Percentiles rank a stretch among this genome's conserved stretches.
Conservation (phyloP, 1,140 invertebrate genomes). For the Bombus haemorrhoidalis region DNA sequence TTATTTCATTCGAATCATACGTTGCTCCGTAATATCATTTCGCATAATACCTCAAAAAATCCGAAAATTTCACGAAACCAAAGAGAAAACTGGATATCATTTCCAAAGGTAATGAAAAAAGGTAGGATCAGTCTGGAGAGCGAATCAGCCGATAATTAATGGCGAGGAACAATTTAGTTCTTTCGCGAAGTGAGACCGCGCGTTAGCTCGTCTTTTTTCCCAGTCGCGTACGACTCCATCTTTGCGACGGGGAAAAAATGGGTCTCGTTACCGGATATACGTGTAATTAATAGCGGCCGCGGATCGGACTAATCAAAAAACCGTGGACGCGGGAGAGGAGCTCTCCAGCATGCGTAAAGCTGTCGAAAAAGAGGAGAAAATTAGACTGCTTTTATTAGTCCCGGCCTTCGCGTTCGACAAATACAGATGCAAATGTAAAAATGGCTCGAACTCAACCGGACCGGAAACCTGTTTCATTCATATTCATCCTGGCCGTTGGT, state of each 20-base stretch:
- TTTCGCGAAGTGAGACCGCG: neutral
- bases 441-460: constrained; percentile 64
- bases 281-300: constrained; percentile 40
- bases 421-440: constrained; percentile 68
- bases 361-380: constrained; percentile 67
- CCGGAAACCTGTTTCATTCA: constrained; percentile 71
- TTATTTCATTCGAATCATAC: no score
- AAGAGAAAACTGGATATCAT: neutral
- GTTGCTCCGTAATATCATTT: no score
- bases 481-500: constrained; percentile 63
- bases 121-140: neutral
- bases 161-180: constrained; percentile 4
- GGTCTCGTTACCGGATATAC: constrained; percentile 36
- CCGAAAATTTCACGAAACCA: neutral
- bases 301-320: constrained; percentile 46
- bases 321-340: neutral
- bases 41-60: neutral
- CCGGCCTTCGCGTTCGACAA: constrained; percentile 60
- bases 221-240: neutral
- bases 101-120: no score
- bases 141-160: constrained; percentile 21
- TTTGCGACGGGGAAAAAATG: constrained; percentile 15
- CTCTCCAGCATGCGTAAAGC: constrained; percentile 51
- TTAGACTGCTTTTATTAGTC: constrained; percentile 67
- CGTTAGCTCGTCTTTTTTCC: neutral